A percentile compares a stretch with the other conserved stretches of the same genome.
These are phyloP conservation scores for Araneus ventricosus DNA, from an alignment of 1,140 invertebrate species.

Conservation along the genomic window DNA sequence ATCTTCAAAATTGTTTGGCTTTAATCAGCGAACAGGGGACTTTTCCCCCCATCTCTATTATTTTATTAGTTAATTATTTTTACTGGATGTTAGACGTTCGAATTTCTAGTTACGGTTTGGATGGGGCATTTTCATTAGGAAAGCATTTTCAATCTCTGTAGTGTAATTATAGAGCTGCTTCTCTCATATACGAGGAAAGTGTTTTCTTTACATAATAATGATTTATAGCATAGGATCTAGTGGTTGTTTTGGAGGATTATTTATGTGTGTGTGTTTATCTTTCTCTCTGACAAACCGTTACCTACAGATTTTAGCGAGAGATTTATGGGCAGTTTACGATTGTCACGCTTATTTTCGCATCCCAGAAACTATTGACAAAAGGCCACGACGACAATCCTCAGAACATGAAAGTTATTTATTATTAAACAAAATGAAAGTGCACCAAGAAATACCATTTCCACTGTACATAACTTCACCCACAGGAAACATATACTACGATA, in stretches of 20 bases:
- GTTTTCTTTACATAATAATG: background rate
- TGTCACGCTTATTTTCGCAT: slow-evolving; percentile 8
- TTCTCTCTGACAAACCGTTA: background rate
- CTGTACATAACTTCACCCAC: no score
- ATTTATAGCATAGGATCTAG: slow-evolving; percentile 12
- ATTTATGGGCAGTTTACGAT: slow-evolving; percentile 11
- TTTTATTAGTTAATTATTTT: no score
- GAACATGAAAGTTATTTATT: background rate
- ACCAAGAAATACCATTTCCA: no score
- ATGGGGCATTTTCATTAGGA: no score
- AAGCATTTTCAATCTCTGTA: background rate
- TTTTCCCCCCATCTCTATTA: no score
- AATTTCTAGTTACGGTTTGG: no score
- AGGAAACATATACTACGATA: no score
- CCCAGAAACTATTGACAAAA: slow-evolving; percentile 10
- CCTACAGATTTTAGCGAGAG: background rate
- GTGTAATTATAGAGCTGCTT: background rate
- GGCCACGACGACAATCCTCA: background rate
- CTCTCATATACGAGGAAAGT: background rate
- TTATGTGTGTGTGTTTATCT: slow-evolving; percentile 2
- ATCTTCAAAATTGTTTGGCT: no score
- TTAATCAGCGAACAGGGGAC: no score
- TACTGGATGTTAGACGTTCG: no score
- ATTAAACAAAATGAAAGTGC: background rate
- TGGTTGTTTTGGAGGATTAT: background rate